Conservation (phyloP, 1,140 invertebrate genomes). For the Trichonephila inaurata region DNA sequence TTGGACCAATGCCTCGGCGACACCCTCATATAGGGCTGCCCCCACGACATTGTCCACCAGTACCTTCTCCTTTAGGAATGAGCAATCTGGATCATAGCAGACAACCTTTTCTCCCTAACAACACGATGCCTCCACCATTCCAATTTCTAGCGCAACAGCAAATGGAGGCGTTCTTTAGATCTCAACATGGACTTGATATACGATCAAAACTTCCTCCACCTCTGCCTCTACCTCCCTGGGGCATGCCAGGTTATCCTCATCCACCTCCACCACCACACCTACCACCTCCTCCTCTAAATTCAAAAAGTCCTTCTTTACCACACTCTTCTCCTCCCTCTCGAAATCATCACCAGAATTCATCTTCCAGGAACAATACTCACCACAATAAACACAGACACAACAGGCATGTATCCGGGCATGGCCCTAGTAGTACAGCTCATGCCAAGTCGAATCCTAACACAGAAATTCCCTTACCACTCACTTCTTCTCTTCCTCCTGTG, state of each 20-base stretch:
- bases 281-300: conserved; percentile 74
- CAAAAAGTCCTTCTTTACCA: conserved; percentile 78
- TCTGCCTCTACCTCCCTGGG: conserved; percentile 62
- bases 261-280: conserved; percentile 81
- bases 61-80: conserved; percentile 49
- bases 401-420: conserved; percentile 77
- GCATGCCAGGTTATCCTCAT: conserved; percentile 10
- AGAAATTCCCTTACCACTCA: not conserved
- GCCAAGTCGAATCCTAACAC: not conserved
- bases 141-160: conserved; percentile 74
- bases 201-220: conserved; percentile 62
- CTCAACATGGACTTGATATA: conserved; percentile 67
- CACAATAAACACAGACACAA: conserved; percentile 52
- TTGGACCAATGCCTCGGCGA: not conserved
- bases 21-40: conserved; percentile 24
- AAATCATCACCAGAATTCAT: conserved; percentile 18
- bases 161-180: conserved; percentile 70
- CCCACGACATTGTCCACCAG: conserved; percentile 44
- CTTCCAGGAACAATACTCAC: conserved; percentile 29
- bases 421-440: conserved; percentile 81
- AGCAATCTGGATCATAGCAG: not conserved
- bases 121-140: conserved; percentile 58
- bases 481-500: conserved; percentile 69
- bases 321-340: conserved; percentile 56
- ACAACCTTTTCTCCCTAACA: conserved; percentile 52